A percentile compares a stretch with the other conserved stretches of the same genome.
Evolutionary conservation across 64 coral and sea anemone genomes (phyloP).

Genomic region (Platygyra sinensis): DNA sequence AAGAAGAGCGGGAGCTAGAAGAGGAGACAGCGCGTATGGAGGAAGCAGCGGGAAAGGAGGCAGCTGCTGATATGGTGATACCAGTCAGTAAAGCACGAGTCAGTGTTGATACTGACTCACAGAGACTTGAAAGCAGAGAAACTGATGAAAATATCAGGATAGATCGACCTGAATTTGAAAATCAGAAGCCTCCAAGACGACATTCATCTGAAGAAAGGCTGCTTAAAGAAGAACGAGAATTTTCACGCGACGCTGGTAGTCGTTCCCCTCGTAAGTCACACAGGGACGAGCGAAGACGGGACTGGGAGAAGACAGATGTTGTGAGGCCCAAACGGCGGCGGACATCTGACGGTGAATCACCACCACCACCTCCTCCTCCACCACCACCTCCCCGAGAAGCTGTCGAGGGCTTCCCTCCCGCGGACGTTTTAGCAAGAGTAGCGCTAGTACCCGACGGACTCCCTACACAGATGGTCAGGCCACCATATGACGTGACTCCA

Average conservation of each 20-base stretch:
- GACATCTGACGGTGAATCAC: constrained; percentile 68
- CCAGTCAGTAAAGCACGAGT: not conserved
- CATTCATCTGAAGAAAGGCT: constrained; percentile 47
- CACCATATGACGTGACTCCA: constrained; percentile 42
- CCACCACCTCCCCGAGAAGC: constrained; percentile 67
- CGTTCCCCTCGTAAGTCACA: constrained; percentile 57
- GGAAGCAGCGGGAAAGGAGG: not conserved
- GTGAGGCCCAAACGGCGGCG: constrained; percentile 65
- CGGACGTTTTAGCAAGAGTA: not conserved
- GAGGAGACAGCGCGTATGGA: constrained; percentile 1
- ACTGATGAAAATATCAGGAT: constrained; percentile 8
- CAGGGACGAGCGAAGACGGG: constrained; percentile 73
- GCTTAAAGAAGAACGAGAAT: constrained; percentile 68
- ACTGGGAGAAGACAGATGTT: constrained; percentile 56
- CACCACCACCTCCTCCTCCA: constrained; percentile 89
- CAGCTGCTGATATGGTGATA: not conserved
- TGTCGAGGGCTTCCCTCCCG: constrained; percentile 9
- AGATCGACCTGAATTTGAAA: constrained; percentile 46
- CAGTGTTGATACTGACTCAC: not conserved
- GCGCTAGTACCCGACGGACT: not conserved
- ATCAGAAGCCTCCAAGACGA: constrained; percentile 26
- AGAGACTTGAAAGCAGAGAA: constrained; percentile 18
- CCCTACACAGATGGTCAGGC: not conserved
- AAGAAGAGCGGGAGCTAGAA: constrained; percentile 22
- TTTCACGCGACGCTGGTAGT: not conserved